Base-by-base conservation (phyloP, 2,888 invertebrate genomes). In the Nomada lathburiana region DNA sequence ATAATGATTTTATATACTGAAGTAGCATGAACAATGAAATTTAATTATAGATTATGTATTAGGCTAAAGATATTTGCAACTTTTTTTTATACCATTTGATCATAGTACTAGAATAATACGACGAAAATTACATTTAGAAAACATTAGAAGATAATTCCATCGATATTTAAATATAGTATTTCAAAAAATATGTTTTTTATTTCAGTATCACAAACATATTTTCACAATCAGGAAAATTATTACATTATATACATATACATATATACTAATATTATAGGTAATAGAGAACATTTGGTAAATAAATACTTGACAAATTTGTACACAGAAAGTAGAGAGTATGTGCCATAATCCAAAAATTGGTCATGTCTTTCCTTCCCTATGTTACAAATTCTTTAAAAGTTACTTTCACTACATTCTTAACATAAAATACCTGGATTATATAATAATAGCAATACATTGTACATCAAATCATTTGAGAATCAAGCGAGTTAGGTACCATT, bases 261-360 rank as follows among this genome's bases (percentile, higher is more conserved):
- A 59, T 57, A 72, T 18, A 76, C 50, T 50, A 11, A 53, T 29
- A 73, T 29, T 74, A 80, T 78, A 77, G 44, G 75, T 63, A 75
- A 55, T 53, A 78, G 29, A 76, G 83, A 89, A 80, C 85, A 89
- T 88, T 86, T 86, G 77, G 79, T 82, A 80, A 74, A 72, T 42
- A n/a, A 83, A 81, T 87, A 85, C 74, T 87, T 87, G 9, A 75
- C 7, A 70, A 76, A 74, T 78, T 80, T 72, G 57, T 59, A 72
- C 16, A 47, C 47, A 68, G 13, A 59, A 79, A 59, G 50, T 82
- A 79, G 36, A 71, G 47, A 73, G n/a, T 65, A 67, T 55, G 20
- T 20, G 11, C 42, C 64, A 44, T 9, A 29, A 63, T 23, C 42
- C 7, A 60, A 44, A 23, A 64, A 44, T 55, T n/a, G 47, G 20